Conservation (phyloP, 2,888 invertebrate species). For the Prosapia bicincta region DNA sequence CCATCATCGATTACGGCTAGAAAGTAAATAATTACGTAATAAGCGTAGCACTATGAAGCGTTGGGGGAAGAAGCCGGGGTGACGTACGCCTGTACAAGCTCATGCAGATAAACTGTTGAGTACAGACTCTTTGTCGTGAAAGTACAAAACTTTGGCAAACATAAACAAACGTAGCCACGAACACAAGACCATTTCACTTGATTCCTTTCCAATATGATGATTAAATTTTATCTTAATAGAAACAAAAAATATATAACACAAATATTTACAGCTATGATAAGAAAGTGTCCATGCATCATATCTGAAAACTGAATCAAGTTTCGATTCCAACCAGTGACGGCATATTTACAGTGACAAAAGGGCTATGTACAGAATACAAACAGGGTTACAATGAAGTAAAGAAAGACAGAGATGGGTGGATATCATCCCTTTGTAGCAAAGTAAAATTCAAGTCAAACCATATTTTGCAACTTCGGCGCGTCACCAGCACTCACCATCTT, state of each 20-base stretch:
- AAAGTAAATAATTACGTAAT: too few relatives aligned
- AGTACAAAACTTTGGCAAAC: constrained; percentile 19
- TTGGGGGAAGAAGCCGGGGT: too few relatives aligned
- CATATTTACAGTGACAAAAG: constrained; percentile 27
- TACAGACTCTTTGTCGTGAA: constrained; percentile 24
- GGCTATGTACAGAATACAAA: constrained; percentile 26
- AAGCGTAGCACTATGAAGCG: too few relatives aligned
- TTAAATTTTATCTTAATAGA: neutral
- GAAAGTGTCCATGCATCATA: neutral
- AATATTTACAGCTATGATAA: neutral
- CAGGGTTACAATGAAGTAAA: constrained; percentile 19
- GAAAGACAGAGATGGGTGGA: constrained; percentile 9
- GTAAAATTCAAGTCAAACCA: neutral
- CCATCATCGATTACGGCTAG: too few relatives aligned
- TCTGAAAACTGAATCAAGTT: constrained; percentile 23
- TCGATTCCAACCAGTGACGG: constrained; percentile 11
- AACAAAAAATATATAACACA: neutral
- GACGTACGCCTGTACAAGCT: too few relatives aligned
- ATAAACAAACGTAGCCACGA: constrained; percentile 31
- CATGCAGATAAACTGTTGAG: too few relatives aligned
- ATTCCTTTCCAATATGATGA: constrained; percentile 5
- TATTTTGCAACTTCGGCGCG: constrained; percentile 23
- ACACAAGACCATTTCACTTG: constrained; percentile 23
- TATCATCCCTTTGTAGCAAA: constrained; percentile 14
- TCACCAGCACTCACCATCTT: constrained; percentile 87